A percentile compares a stretch with the other conserved stretches of the same genome.
phyloP scores from a whole-genome alignment of 2,113 vertebrate species.

The Neomonachus schauinslandi region DNA sequence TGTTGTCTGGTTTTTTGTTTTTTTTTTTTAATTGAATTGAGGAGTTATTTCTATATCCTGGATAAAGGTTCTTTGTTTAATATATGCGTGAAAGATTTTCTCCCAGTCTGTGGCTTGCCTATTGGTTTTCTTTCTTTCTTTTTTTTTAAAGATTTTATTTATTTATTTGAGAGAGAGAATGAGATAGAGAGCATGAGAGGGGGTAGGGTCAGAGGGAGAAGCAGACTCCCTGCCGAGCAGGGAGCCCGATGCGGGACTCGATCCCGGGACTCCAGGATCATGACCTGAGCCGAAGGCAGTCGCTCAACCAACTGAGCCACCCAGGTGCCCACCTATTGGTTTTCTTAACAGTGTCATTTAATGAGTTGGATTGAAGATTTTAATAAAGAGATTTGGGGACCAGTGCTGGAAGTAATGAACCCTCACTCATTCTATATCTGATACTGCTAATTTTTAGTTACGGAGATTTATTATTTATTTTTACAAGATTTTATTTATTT shows the following conservation, averaged over 20 bases:
- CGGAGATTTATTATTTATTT: neutral
- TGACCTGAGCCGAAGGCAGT: too few relatives aligned
- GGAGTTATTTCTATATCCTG: neutral
- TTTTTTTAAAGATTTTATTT: too few relatives aligned
- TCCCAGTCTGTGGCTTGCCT: neutral
- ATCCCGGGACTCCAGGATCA: too few relatives aligned
- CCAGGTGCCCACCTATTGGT: neutral
- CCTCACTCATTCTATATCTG: neutral
- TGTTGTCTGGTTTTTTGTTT: neutral
- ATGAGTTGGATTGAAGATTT: neutral
- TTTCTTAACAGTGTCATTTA: neutral
- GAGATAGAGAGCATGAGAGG: too few relatives aligned
- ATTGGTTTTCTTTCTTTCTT: neutral
- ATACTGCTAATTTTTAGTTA: neutral
- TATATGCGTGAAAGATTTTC: neutral
- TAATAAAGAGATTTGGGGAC: neutral
- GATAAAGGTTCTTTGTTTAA: constrained; percentile 31
- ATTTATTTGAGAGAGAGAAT: too few relatives aligned
- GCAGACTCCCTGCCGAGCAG: too few relatives aligned
- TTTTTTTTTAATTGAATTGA: constrained; percentile 14
- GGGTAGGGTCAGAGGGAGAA: too few relatives aligned
- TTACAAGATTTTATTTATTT: neutral
- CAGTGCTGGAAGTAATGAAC: neutral
- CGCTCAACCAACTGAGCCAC: too few relatives aligned
- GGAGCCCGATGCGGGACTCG: too few relatives aligned